Evolutionary conservation across 2,797 vertebrate species (phyloP).

Genomic region (Anisognathus igniventris): DNA sequence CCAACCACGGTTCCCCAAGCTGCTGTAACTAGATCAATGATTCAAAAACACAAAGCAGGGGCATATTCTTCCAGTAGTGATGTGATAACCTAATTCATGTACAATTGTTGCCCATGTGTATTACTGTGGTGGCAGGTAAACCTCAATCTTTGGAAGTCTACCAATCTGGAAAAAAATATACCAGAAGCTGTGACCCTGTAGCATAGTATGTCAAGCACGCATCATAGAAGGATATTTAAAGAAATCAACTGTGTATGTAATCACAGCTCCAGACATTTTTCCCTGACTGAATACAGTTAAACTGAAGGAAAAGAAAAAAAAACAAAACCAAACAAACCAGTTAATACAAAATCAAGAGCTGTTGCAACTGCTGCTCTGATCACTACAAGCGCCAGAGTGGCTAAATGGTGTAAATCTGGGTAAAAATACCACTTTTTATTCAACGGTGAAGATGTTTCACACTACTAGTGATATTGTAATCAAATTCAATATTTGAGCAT

Average conservation of each 20-base stretch:
- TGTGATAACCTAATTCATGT: background rate
- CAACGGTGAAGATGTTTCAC: background rate
- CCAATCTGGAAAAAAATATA: background rate
- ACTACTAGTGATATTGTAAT: background rate
- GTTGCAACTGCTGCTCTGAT: background rate
- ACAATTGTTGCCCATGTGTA: background rate
- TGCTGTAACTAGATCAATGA: background rate
- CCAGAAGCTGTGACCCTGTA: background rate
- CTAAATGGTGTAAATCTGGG: background rate
- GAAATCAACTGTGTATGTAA: background rate
- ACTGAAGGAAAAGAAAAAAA: background rate
- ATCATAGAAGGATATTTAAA: background rate
- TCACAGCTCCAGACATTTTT: background rate
- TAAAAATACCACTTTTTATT: background rate
- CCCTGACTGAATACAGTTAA: background rate
- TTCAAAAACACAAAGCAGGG: background rate
- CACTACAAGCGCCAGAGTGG: background rate
- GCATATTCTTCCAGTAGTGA: background rate
- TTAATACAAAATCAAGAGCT: conserved; percentile 2
- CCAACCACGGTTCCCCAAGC: background rate
- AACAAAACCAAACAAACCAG: background rate
- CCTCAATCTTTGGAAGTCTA: background rate
- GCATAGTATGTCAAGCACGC: background rate
- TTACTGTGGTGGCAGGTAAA: background rate
- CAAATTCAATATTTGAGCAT: background rate